Evolutionary conservation across 1,140 invertebrate genomes (phyloP).

Genomic region (Cecropterus lyciades): DNA sequence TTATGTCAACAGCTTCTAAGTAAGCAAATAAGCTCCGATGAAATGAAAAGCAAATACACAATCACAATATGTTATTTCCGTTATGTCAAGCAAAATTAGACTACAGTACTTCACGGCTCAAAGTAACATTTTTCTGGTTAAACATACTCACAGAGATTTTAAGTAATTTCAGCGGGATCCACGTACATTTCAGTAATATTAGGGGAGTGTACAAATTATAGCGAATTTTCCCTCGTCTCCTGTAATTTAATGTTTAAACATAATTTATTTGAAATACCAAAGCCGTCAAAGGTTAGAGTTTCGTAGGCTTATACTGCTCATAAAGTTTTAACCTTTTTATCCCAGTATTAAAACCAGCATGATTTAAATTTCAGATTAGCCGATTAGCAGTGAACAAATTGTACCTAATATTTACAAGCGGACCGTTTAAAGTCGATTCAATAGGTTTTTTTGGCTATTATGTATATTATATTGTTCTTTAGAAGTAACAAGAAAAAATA

Average conservation of each 20-base stretch:
- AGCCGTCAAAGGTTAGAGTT: slow-evolving; percentile 4
- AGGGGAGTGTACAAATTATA: slow-evolving; percentile 31
- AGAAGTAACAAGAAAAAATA: neutral
- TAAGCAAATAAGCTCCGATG: slow-evolving; percentile 46
- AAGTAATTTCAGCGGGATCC: slow-evolving; percentile 1
- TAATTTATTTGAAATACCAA: slow-evolving; percentile 35
- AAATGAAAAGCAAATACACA: slow-evolving; percentile 49
- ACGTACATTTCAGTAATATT: neutral
- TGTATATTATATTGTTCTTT: neutral
- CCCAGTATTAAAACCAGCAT: neutral
- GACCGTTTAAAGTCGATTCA: neutral
- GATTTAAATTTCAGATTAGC: neutral
- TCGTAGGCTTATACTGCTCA: slow-evolving; percentile 11
- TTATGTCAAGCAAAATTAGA: slow-evolving; percentile 8
- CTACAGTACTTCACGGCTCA: too few relatives aligned
- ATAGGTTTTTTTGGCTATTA: too few relatives aligned
- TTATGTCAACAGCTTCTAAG: slow-evolving; percentile 21
- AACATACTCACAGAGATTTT: slow-evolving; percentile 1
- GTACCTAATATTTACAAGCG: neutral
- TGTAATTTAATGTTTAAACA: slow-evolving; percentile 40
- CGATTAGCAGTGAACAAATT: neutral
- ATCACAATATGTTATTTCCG: slow-evolving; percentile 25
- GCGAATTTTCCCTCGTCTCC: slow-evolving; percentile 24
- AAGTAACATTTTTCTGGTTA: too few relatives aligned
- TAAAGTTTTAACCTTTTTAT: neutral